Conservation (phyloP, 2,797 vertebrate species). For the Moxostoma hubbsi region DNA sequence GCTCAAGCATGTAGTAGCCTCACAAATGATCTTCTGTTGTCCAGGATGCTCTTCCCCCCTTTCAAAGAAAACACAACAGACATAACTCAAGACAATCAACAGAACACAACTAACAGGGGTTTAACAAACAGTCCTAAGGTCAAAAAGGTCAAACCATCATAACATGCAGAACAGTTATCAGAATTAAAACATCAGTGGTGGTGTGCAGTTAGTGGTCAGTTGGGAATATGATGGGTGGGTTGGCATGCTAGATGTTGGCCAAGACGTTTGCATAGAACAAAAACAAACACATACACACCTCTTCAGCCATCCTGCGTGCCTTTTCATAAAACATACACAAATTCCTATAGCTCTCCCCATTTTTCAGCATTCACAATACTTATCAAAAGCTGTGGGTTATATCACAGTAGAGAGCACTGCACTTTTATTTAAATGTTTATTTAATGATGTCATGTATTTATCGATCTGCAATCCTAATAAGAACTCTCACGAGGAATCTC, state of each 20-base stretch:
- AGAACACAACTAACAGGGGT: not conserved
- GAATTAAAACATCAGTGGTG: not conserved
- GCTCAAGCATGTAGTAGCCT: constrained; percentile 29
- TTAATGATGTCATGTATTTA: constrained; percentile 23
- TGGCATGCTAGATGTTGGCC: constrained; percentile 18
- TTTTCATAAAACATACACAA: constrained; percentile 64
- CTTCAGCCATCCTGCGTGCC: constrained; percentile 82
- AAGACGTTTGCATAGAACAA: constrained; percentile 6
- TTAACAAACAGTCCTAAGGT: not conserved
- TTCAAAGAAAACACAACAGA: constrained; percentile 13
- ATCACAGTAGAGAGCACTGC: constrained; percentile 59
- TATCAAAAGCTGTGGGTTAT: constrained; percentile 61
- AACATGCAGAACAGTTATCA: constrained; percentile 20
- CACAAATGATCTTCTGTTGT: constrained; percentile 23
- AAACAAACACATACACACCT: constrained; percentile 59
- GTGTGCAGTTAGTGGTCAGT: constrained; percentile 21
- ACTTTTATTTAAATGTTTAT: constrained; percentile 64
- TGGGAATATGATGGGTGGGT: constrained; percentile 11
- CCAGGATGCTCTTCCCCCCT: not conserved
- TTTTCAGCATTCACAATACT: constrained; percentile 47
- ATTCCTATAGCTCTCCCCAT: constrained; percentile 20
- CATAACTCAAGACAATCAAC: constrained; percentile 45
- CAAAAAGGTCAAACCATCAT: constrained; percentile 25
- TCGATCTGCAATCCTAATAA: constrained; percentile 25
- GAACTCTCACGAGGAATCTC: constrained; percentile 13